These are phyloP conservation scores for Pseudochromis fuscus DNA, from an alignment of 2,797 vertebrate genomes.

Conservation along the genomic window DNA sequence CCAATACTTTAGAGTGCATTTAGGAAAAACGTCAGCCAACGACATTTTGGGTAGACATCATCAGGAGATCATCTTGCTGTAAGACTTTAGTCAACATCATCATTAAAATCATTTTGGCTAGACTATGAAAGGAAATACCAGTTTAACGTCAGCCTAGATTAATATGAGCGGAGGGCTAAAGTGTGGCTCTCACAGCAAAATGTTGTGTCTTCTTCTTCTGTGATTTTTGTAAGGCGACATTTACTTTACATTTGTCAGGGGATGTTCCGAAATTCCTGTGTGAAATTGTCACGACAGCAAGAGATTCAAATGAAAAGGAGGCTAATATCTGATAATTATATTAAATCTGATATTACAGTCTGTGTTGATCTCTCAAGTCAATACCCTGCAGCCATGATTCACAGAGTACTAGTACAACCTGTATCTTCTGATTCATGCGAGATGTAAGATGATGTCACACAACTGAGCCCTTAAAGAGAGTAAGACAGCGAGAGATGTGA, in stretches of 20 bases:
- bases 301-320: too few species aligned
- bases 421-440: background rate
- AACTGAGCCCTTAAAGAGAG: slow-evolving; percentile 51
- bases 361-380: background rate
- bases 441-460: slow-evolving; percentile 22
- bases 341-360: too few species aligned
- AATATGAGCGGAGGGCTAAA: slow-evolving; percentile 11
- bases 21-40: slow-evolving; percentile 48
- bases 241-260: slow-evolving; percentile 6
- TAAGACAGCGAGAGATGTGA: slow-evolving; percentile 46
- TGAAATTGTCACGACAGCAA: slow-evolving; percentile 2
- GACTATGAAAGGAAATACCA: slow-evolving; percentile 23
- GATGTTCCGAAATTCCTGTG: background rate
- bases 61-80: slow-evolving; percentile 44
- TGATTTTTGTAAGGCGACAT: background rate
- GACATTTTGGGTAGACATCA: slow-evolving; percentile 49
- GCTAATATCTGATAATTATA: too few species aligned
- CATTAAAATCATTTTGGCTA: slow-evolving; percentile 24
- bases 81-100: slow-evolving; percentile 45
- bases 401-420: background rate
- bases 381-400: background rate
- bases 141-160: slow-evolving; percentile 41
- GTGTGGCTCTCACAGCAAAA: slow-evolving; percentile 19
- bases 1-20: slow-evolving; percentile 79
- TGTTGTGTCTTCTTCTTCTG: slow-evolving; percentile 4